These are phyloP conservation scores for Pyrochroa serraticornis DNA, from an alignment of 2,888 invertebrate genomes.

Conservation along the genomic window DNA sequence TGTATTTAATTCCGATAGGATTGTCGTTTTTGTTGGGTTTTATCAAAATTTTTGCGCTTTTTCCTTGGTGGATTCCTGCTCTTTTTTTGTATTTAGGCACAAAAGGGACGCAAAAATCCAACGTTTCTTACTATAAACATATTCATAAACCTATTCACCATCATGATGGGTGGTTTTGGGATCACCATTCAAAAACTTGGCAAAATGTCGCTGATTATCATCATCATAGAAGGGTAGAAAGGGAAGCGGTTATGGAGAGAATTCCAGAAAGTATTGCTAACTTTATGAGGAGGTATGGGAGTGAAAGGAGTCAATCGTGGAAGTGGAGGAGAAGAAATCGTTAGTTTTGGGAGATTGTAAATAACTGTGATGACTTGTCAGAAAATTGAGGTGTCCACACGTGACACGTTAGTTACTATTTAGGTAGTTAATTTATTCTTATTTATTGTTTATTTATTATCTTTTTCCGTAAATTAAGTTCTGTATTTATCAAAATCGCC, in stretches of 20 bases:
- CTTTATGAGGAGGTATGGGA: conserved; percentile 53
- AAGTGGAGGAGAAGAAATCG: conserved; percentile 46
- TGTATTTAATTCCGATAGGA: conserved; percentile 65
- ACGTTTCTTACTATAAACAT: conserved; percentile 50
- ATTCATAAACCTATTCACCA: conserved; percentile 56
- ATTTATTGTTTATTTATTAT: conserved; percentile 24
- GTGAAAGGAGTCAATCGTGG: conserved; percentile 51
- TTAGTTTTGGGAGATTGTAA: conserved; percentile 13
- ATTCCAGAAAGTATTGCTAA: conserved; percentile 44
- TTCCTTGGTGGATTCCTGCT: conserved; percentile 69
- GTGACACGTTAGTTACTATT: conserved; percentile 1
- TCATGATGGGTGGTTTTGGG: conserved; percentile 65
- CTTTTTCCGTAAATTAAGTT: no score
- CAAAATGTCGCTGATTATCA: conserved; percentile 53
- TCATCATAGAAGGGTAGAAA: conserved; percentile 39
- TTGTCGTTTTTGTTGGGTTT: conserved; percentile 68
- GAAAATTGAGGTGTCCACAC: conserved; percentile 16
- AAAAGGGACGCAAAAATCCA: conserved; percentile 40
- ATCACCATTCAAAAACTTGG: conserved; percentile 64
- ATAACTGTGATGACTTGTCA: conserved; percentile 19
- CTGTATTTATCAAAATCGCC: conserved; percentile 8
- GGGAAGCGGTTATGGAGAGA: conserved; percentile 26
- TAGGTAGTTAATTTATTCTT: conserved; percentile 18
- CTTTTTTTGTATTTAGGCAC: conserved; percentile 51
- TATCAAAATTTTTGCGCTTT: conserved; percentile 66